Percentiles rank a stretch among this genome's conserved stretches.
These are phyloP conservation scores for Anabas testudineus DNA, from an alignment of 2,797 vertebrate genomes.

Conservation along the genomic window DNA sequence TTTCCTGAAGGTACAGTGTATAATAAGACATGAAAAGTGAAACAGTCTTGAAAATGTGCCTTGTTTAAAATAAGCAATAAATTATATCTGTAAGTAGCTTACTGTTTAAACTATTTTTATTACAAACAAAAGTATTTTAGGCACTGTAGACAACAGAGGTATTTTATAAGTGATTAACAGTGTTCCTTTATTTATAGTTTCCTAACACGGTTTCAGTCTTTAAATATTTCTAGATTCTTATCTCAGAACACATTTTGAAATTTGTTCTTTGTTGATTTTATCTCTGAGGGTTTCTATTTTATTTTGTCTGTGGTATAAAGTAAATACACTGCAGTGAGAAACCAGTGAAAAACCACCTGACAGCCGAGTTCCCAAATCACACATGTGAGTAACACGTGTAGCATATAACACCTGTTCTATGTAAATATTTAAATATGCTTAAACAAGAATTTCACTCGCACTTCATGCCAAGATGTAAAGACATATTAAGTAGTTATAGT, in stretches of 20 bases:
- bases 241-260: neutral
- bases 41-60: neutral
- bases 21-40: neutral
- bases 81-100: neutral
- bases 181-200: neutral
- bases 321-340: neutral
- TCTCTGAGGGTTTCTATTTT: neutral
- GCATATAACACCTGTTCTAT: neutral
- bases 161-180: too few species aligned
- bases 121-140: too few species aligned
- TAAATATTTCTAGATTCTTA: neutral
- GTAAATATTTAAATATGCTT: slow-evolving; percentile 43
- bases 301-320: neutral
- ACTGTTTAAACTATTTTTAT: too few species aligned
- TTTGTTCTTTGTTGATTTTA: too few species aligned
- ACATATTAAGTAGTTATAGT: neutral
- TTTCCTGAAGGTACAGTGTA: too few species aligned
- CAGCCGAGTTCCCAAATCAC: neutral
- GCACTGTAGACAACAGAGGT: too few species aligned
- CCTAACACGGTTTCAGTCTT: neutral
- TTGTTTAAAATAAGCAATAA: slow-evolving; percentile 3
- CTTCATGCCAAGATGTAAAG: too few species aligned
- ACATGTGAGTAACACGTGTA: neutral
- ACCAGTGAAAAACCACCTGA: neutral
- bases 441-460: neutral